Evolutionary conservation across 2,113 vertebrate species (phyloP).

Genomic region (Gymnarchus niloticus): DNA sequence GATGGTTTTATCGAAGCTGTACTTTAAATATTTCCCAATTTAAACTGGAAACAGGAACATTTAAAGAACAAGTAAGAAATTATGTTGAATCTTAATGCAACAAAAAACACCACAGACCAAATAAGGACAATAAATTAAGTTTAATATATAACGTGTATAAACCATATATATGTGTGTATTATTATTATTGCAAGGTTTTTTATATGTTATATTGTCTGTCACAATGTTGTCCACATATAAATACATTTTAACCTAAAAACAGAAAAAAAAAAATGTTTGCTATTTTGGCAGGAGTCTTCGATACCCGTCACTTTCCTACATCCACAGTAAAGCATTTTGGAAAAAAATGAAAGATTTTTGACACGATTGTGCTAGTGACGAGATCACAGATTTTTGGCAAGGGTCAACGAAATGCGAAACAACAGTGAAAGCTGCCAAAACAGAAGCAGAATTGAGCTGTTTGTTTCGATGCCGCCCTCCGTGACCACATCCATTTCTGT

Average conservation of each 20-base stretch:
- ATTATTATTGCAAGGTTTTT: neutral
- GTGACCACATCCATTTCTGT: neutral
- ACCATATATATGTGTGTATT: neutral
- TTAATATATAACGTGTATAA: neutral
- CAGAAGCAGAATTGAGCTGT: constrained; percentile 45
- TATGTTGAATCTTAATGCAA: neutral
- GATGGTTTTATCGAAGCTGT: neutral
- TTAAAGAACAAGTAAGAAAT: neutral
- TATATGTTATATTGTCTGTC: neutral
- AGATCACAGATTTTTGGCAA: constrained; percentile 34
- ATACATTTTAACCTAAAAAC: neutral
- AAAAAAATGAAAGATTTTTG: neutral
- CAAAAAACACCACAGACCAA: neutral
- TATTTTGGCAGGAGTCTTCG: neutral
- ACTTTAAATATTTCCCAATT: neutral
- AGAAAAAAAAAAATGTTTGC: neutral
- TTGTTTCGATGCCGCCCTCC: neutral
- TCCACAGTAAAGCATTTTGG: neutral
- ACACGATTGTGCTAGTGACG: constrained; percentile 32
- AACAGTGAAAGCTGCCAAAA: constrained; percentile 47
- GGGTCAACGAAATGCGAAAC: constrained; percentile 50
- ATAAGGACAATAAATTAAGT: neutral
- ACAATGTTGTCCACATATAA: neutral
- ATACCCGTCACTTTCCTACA: neutral
- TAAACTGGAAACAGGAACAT: neutral